phyloP scores from a whole-genome alignment of 1,140 invertebrate genomes.

The Philopotamus ludificatus region DNA sequence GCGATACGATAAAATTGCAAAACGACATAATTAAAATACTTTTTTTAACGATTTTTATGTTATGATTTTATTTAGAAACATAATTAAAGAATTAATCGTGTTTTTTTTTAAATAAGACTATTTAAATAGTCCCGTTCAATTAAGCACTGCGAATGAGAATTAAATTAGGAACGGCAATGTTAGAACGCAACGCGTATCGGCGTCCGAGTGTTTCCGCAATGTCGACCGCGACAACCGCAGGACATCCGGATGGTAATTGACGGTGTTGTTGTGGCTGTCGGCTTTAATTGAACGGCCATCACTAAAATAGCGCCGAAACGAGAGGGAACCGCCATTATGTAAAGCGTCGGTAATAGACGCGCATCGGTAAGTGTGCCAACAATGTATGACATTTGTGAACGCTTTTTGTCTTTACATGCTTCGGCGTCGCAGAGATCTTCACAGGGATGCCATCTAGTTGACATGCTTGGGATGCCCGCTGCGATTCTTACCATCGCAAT shows the following conservation, averaged over 20 bases:
- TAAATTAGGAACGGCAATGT: no score
- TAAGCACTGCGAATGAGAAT: no score
- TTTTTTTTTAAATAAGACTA: no score
- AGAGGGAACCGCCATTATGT: background rate
- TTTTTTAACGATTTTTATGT: no score
- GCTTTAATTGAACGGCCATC: background rate
- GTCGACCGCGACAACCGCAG: background rate
- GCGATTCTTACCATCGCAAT: background rate
- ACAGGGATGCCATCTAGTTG: constrained; percentile 23
- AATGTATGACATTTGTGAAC: constrained; percentile 36
- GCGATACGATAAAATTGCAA: no score
- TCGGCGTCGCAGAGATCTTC: constrained; percentile 17
- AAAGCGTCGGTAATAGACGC: constrained; percentile 13
- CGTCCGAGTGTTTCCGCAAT: background rate
- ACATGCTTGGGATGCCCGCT: constrained; percentile 3
- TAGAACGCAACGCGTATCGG: no score
- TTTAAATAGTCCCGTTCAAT: no score
- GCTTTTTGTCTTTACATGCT: constrained; percentile 32
- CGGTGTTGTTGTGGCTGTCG: background rate
- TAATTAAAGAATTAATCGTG: no score
- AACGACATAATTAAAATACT: no score
- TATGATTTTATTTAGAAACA: no score
- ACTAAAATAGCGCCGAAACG: background rate
- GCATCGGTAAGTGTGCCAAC: constrained; percentile 31
- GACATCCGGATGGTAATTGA: background rate